These are phyloP conservation scores for Heliconius sara DNA, from an alignment of 2,888 invertebrate species.

Conservation along the genomic window DNA sequence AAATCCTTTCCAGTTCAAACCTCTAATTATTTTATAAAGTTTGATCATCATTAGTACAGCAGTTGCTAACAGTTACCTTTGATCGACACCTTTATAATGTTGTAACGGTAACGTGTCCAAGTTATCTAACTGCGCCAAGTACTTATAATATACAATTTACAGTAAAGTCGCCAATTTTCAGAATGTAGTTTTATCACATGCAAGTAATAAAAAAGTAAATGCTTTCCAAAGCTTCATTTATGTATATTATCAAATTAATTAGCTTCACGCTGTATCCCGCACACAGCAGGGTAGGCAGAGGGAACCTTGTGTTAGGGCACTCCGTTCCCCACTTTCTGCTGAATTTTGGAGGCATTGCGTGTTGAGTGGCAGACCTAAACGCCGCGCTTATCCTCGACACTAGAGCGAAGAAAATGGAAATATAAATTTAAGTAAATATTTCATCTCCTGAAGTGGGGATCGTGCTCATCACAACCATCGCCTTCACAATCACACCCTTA, in stretches of 20 bases:
- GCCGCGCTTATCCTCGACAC: too few species aligned
- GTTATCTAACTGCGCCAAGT: background rate
- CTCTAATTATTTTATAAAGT: background rate
- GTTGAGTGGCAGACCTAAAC: too few species aligned
- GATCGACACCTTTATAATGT: conserved; percentile 29
- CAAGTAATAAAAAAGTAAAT: background rate
- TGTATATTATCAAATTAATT: background rate
- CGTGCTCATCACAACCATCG: too few species aligned
- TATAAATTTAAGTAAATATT: too few species aligned
- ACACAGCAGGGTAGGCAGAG: too few species aligned
- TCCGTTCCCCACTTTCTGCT: too few species aligned
- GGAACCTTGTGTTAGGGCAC: too few species aligned
- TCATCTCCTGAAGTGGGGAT: too few species aligned
- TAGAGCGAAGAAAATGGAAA: too few species aligned
- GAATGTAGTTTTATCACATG: background rate
- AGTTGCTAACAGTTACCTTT: background rate
- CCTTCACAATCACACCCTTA: too few species aligned
- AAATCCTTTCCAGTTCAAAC: background rate
- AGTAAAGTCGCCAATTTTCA: background rate
- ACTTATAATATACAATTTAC: conserved; percentile 6
- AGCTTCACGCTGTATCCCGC: too few species aligned
- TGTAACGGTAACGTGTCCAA: conserved; percentile 31
- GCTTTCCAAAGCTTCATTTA: background rate
- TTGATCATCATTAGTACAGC: conserved; percentile 4
- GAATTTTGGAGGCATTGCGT: too few species aligned